Evolutionary conservation across 2,113 vertebrate genomes (phyloP).

Genomic region (Felis chaus): DNA sequence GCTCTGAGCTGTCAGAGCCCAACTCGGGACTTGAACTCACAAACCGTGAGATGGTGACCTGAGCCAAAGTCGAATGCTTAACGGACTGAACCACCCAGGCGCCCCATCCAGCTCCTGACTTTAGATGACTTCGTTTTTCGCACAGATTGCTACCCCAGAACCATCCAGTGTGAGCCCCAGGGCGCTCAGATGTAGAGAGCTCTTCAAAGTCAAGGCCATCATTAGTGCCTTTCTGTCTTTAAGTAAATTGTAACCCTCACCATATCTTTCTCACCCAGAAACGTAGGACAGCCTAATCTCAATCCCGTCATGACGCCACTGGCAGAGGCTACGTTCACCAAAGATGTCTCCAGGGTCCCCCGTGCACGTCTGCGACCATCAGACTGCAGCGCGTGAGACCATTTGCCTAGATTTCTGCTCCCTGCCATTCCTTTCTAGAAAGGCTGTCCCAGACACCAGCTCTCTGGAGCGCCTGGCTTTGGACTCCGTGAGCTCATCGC

Average conservation of each 20-base stretch:
- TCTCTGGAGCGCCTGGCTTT: not conserved
- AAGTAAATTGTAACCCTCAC: not conserved
- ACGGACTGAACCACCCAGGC: too few relatives aligned
- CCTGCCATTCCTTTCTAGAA: not conserved
- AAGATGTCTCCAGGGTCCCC: not conserved
- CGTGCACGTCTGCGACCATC: not conserved
- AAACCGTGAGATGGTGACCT: too few relatives aligned
- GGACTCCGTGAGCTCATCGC: not conserved
- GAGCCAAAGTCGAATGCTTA: too few relatives aligned
- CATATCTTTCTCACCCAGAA: not conserved
- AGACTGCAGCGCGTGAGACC: accelerated
- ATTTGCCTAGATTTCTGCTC: not conserved
- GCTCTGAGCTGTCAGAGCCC: too few relatives aligned
- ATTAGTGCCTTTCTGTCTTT: not conserved
- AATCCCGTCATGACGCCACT: too few relatives aligned
- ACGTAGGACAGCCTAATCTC: not conserved
- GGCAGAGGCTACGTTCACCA: not conserved
- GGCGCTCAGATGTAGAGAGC: not conserved
- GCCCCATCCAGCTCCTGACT: not conserved
- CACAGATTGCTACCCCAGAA: not conserved
- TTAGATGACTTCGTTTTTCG: not conserved
- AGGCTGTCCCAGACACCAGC: not conserved
- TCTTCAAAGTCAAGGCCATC: not conserved
- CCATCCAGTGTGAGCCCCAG: not conserved
- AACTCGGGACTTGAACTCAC: too few relatives aligned